A percentile compares a stretch with the other conserved stretches of the same genome.
Conservation (phyloP, 1,140 invertebrate genomes). For the Proctacanthus coquilletti region DNA sequence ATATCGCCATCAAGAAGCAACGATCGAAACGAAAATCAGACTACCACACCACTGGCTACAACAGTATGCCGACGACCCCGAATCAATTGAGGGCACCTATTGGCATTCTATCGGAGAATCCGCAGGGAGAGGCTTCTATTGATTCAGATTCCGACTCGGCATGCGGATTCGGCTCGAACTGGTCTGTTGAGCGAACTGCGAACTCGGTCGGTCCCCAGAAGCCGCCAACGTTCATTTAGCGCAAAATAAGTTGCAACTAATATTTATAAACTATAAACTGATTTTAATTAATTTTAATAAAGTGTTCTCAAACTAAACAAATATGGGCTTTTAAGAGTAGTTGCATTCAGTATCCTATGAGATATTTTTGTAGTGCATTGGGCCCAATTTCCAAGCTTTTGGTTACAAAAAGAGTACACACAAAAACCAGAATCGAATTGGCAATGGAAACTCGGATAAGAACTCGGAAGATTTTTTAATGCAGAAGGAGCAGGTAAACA, state of each 20-base stretch:
- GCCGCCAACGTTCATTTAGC: neutral
- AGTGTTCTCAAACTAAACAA: too few species aligned
- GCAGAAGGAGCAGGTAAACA: too few species aligned
- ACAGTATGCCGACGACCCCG: slow-evolving; percentile 44
- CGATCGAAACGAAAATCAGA: slow-evolving; percentile 44
- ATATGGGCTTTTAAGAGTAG: too few species aligned
- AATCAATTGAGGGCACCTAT: slow-evolving; percentile 35
- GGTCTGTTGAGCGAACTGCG: slow-evolving; percentile 27
- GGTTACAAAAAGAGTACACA: too few species aligned
- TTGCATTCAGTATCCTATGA: too few species aligned
- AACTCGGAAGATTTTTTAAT: too few species aligned
- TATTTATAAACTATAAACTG: neutral
- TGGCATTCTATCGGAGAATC: slow-evolving; percentile 13
- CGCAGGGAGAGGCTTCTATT: slow-evolving; percentile 17
- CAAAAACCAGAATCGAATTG: too few species aligned
- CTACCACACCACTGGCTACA: slow-evolving; percentile 26
- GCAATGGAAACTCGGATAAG: too few species aligned
- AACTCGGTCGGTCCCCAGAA: neutral
- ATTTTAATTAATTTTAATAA: neutral
- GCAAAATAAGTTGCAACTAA: too few species aligned
- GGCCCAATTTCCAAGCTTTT: too few species aligned
- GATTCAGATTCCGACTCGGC: slow-evolving; percentile 68
- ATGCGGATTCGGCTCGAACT: slow-evolving; percentile 61
- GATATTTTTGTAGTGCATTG: too few species aligned
- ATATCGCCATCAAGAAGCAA: slow-evolving; percentile 40